These are phyloP conservation scores for Drosophila kambysellisi DNA, from an alignment of 2,888 invertebrate genomes.

Conservation along the genomic window DNA sequence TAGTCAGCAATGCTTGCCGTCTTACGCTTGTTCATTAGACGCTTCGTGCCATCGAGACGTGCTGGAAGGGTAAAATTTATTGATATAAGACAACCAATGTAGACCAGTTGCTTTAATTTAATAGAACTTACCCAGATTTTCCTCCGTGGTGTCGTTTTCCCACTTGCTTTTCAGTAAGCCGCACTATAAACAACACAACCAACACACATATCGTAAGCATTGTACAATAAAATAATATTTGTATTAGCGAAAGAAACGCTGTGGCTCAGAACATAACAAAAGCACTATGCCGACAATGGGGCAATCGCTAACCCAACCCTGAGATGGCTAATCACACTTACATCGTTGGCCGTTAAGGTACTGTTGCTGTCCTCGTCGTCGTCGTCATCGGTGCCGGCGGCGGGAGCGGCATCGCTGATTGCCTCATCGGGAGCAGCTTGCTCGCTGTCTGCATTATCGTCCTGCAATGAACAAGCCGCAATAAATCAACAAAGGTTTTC, in stretches of 20 bases:
- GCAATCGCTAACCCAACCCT: slow-evolving; percentile 9
- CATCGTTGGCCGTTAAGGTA: slow-evolving; percentile 50
- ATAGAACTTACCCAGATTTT: slow-evolving; percentile 92
- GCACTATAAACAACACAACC: slow-evolving; percentile 67
- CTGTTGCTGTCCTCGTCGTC: slow-evolving; percentile 67
- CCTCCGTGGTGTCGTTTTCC: slow-evolving; percentile 93
- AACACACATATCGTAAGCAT: slow-evolving; percentile 41
- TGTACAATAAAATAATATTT: slow-evolving; percentile 30
- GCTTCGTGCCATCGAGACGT: slow-evolving; percentile 95
- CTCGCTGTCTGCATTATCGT: slow-evolving; percentile 65
- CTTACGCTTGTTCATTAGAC: slow-evolving; percentile 86
- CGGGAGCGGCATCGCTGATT: slow-evolving; percentile 16
- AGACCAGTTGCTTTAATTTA: neutral
- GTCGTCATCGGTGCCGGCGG: slow-evolving; percentile 7
- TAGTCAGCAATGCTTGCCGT: slow-evolving; percentile 95
- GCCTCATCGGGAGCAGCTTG: slow-evolving; percentile 28
- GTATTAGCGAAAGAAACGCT: slow-evolving; percentile 21
- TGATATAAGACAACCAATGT: neutral
- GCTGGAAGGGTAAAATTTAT: slow-evolving; percentile 87
- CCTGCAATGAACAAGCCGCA: slow-evolving; percentile 77
- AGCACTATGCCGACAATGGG: slow-evolving; percentile 3
- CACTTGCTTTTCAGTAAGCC: slow-evolving; percentile 89
- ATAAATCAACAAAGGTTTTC: slow-evolving; percentile 60
- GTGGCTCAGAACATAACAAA: slow-evolving; percentile 1
- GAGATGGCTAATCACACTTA: slow-evolving; percentile 53